These are phyloP conservation scores for Dyspetes luteomarginatus DNA, from an alignment of 2,888 invertebrate species.

Conservation along the genomic window DNA sequence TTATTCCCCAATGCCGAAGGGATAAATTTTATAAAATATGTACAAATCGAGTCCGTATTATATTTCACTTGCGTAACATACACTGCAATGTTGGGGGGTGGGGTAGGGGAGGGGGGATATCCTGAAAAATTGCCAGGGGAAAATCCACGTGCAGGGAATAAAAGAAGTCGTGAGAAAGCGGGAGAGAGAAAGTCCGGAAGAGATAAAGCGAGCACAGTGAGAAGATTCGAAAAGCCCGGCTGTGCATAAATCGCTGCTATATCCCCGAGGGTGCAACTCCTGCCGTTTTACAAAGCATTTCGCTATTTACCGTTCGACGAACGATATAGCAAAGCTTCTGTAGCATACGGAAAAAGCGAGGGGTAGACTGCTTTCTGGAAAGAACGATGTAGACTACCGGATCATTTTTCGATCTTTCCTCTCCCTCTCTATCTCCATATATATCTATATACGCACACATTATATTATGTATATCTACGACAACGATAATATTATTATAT, in stretches of 20 bases:
- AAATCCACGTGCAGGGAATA: conserved; percentile 15
- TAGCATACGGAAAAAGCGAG: conserved; percentile 22
- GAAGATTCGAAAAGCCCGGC: conserved; percentile 35
- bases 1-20: background rate
- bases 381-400: conserved; percentile 26
- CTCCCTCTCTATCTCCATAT: no score
- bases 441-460: background rate
- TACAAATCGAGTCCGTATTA: conserved; percentile 25
- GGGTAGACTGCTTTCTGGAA: conserved; percentile 13
- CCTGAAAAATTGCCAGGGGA: conserved; percentile 20
- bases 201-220: conserved; percentile 25
- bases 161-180: background rate
- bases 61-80: background rate
- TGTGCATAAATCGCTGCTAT: conserved; percentile 52
- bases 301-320: conserved; percentile 52
- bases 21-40: background rate
- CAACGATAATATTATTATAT: conserved; percentile 5
- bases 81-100: background rate
- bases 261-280: conserved; percentile 46
- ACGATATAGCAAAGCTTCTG: background rate
- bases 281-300: conserved; percentile 55
- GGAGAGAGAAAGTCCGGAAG: background rate
- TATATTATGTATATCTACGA: no score
- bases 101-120: background rate
- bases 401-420: background rate